Evolutionary conservation across 2,797 vertebrate species (phyloP).

Genomic region (Notamacropus eugenii): DNA sequence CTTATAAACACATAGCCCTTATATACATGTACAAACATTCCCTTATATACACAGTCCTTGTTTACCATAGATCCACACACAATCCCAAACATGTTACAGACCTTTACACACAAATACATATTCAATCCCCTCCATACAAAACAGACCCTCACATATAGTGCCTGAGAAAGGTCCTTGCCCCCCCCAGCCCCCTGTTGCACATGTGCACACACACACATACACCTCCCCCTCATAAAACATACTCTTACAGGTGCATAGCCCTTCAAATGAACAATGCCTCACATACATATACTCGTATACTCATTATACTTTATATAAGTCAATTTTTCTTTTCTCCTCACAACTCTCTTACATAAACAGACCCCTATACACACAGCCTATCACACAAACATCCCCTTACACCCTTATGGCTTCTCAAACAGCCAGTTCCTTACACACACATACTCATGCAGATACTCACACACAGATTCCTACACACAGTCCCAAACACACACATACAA

Average conservation of each 20-base stretch:
- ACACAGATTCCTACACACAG: not conserved
- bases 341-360: not conserved
- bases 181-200: too few species aligned
- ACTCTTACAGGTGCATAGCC: not conserved
- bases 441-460: not conserved
- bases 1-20: not conserved
- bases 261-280: not conserved
- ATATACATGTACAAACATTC: not conserved
- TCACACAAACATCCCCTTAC: not conserved
- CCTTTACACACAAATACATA: not conserved
- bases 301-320: not conserved
- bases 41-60: not conserved
- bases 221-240: not conserved
- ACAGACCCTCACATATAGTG: not conserved
- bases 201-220: not conserved
- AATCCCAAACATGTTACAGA: not conserved
- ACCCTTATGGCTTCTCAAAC: not conserved
- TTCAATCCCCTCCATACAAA: not conserved
- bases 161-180: not conserved
- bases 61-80: not conserved
- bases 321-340: not conserved
- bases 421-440: not conserved
- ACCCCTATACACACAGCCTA: not conserved
- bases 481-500: not conserved
- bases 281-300: not conserved